Base-by-base conservation (phyloP, 2,797 vertebrate species). In the Todus mexicanus region DNA sequence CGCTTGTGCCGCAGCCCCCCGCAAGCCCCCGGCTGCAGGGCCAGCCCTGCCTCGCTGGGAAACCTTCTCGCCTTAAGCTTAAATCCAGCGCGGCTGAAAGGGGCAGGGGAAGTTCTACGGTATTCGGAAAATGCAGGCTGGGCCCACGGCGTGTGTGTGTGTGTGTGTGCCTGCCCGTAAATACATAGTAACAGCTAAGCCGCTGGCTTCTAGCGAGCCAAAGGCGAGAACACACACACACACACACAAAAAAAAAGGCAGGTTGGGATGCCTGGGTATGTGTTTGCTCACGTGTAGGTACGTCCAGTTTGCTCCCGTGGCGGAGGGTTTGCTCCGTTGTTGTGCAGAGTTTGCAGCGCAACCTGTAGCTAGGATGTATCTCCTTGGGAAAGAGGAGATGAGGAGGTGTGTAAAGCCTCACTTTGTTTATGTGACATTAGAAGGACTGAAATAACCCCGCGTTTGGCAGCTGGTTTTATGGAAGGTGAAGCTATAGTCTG, bases 311-410 rank as follows among this genome's bases (percentile, higher is more conserved):
- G 63, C 45, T 29, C 11, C 2, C 5, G 7, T 0, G 66, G 59
- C 50, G 6, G 23, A 19, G 73, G 68, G 31, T 23, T 84, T 5
- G 37, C 15, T 25, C 56, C 76, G 7, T 60, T 78, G 78, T 61
- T 84, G 20, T 16, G 48, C 27, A 1, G 86, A 91, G 81, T 90
- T 85, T 42, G 11, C 31, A 23, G 3, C 1, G 63, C 92, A 89
- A 95, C 92, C 92, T 95, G 92, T 96, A 65, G 92, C 86, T 94
- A 37, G 90, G 94, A 93, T 79, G 50, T 60, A 26, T 87, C 84
- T 86, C 87, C 93, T 70, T 65, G 60, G 31, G 78, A 23, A 60
- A 81, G 71, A n/a, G 40, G 72, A 57, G 59, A n/a, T 1, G 25
- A 29, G 51, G 82, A 56, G 42, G 18, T 47, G 66, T 12, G 70